Conservation (phyloP, 1,140 invertebrate genomes). For the Belonocnema kinseyi region DNA sequence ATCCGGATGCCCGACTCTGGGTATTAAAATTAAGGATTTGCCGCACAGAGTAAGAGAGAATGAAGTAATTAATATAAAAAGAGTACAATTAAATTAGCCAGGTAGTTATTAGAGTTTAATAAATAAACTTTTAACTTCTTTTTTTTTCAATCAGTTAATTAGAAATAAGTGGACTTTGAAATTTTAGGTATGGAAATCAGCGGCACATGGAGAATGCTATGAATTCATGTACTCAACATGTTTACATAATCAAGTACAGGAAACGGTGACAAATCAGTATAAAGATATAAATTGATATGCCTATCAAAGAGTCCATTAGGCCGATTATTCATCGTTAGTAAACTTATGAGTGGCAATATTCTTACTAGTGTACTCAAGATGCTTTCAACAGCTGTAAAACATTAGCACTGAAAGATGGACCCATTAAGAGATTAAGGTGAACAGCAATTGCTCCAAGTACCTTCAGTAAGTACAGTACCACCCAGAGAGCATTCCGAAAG, state of each 20-base stretch:
- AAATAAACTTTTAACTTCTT: too few species aligned
- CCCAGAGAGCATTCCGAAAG: slow-evolving; percentile 18
- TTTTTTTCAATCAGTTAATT: too few species aligned
- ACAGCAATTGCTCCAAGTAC: slow-evolving; percentile 14
- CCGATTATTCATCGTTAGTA: neutral
- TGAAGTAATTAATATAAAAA: neutral
- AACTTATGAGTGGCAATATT: neutral
- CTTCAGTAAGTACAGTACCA: slow-evolving; percentile 20
- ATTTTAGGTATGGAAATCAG: too few species aligned
- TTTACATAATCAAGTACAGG: neutral
- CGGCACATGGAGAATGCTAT: neutral
- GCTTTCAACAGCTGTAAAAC: slow-evolving; percentile 23
- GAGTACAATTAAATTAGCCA: neutral
- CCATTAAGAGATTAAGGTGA: slow-evolving; percentile 27
- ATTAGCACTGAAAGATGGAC: slow-evolving; percentile 15
- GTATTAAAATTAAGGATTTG: neutral
- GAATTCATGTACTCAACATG: neutral
- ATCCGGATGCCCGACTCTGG: slow-evolving; percentile 10
- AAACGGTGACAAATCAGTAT: slow-evolving; percentile 19
- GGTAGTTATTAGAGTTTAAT: too few species aligned
- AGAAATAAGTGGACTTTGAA: too few species aligned
- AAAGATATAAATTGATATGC: slow-evolving; percentile 1
- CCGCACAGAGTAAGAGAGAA: neutral
- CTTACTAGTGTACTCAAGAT: neutral
- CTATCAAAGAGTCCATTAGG: slow-evolving; percentile 13